Percentiles rank a stretch among this genome's conserved stretches.
These are phyloP conservation scores for Ashinkailepas kermadecensis DNA, from an alignment of 2,888 invertebrate species.

Conservation along the genomic window DNA sequence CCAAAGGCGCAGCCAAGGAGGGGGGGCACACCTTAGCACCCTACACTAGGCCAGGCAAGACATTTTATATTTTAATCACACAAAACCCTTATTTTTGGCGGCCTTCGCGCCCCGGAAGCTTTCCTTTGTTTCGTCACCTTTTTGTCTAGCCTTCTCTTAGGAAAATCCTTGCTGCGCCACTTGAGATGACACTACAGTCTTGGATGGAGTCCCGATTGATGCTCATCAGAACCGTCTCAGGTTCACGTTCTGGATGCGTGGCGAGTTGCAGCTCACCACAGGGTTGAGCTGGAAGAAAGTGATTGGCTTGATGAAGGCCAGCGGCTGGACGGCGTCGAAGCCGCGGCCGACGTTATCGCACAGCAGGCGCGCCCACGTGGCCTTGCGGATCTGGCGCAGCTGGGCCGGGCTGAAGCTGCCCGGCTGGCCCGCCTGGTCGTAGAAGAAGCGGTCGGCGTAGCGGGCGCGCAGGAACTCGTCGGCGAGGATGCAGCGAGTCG, in stretches of 20 bases:
- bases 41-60: too few relatives aligned
- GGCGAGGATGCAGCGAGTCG: background rate
- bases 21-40: too few relatives aligned
- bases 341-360: conserved; percentile 56
- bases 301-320: conserved; percentile 53
- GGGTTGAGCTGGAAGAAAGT: background rate
- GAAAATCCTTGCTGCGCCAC: too few relatives aligned
- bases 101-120: too few relatives aligned
- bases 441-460: conserved; percentile 21
- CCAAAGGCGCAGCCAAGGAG: too few relatives aligned
- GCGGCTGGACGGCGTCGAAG: conserved; percentile 61
- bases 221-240: background rate
- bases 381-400: conserved; percentile 60
- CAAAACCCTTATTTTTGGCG: too few relatives aligned
- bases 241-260: background rate
- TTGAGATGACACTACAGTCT: too few relatives aligned
- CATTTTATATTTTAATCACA: too few relatives aligned
- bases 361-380: conserved; percentile 62
- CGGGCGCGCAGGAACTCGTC: conserved; percentile 10
- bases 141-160: too few relatives aligned
- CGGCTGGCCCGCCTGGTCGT: background rate
- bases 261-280: background rate
- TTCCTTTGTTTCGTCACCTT: too few relatives aligned
- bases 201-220: too few relatives aligned
- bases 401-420: conserved; percentile 51